These are phyloP conservation scores for Sminthurinus aureus DNA, from an alignment of 2,888 invertebrate genomes.

Conservation along the genomic window DNA sequence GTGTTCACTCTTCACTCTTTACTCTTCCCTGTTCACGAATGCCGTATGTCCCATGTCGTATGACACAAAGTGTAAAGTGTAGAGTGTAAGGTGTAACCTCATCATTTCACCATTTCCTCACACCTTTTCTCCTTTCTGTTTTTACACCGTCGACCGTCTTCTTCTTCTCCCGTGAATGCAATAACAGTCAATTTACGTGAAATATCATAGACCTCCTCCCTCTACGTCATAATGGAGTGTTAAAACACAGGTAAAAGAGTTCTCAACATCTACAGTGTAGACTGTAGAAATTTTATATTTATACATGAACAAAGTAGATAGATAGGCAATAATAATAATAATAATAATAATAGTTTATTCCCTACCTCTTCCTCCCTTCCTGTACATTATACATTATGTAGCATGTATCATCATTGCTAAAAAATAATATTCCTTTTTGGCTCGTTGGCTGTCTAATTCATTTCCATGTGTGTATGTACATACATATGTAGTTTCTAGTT, in stretches of 20 bases:
- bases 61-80: background rate
- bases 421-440: background rate
- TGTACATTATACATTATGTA: background rate
- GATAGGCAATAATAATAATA: too few species aligned
- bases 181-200: constrained; percentile 53
- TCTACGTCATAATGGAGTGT: constrained; percentile 48
- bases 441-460: constrained; percentile 33
- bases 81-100: constrained; percentile 13
- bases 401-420: background rate
- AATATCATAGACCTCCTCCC: constrained; percentile 46
- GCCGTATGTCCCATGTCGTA: too few species aligned
- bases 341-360: too few species aligned
- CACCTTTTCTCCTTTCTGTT: constrained; percentile 25
- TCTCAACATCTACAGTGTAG: constrained; percentile 8
- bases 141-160: too few species aligned
- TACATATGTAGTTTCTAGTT: too few species aligned
- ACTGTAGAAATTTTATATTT: too few species aligned
- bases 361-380: background rate
- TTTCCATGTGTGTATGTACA: background rate
- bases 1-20: background rate
- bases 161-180: constrained; percentile 32
- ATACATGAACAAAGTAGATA: too few species aligned
- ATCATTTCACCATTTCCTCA: constrained; percentile 37
- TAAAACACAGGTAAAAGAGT: constrained; percentile 43
- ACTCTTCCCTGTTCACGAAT: too few species aligned